These are phyloP conservation scores for Myotis vivesi DNA, from an alignment of 2,797 vertebrate genomes.

Conservation along the genomic window DNA sequence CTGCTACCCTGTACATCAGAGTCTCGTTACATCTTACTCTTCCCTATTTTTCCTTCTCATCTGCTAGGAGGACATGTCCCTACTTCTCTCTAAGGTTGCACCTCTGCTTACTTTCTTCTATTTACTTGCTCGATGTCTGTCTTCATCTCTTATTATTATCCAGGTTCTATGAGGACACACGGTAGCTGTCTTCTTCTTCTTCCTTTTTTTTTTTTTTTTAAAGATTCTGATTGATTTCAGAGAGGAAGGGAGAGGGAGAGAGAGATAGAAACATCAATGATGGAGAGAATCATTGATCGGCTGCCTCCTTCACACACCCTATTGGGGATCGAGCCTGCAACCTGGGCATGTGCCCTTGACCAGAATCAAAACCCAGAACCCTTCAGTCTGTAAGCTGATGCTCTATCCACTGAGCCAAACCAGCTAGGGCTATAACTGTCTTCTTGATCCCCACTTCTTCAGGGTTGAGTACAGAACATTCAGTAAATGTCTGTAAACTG, in stretches of 20 bases:
- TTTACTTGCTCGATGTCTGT: background rate
- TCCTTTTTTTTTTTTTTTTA: no score
- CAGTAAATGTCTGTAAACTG: background rate
- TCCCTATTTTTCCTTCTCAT: background rate
- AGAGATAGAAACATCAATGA: no score
- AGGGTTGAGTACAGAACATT: background rate
- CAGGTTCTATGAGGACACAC: background rate
- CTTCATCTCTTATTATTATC: background rate
- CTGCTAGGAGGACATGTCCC: background rate
- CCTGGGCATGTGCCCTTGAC: no score
- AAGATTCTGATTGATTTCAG: no score
- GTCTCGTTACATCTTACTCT: background rate
- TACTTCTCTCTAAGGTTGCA: background rate
- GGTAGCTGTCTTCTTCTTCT: background rate
- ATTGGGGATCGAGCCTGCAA: no score
- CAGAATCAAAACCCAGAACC: no score
- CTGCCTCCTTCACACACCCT: no score
- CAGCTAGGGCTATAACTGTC: background rate
- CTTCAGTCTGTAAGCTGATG: no score
- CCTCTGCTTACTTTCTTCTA: background rate
- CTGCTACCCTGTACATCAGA: background rate
- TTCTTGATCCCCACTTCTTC: background rate
- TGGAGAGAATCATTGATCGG: no score
- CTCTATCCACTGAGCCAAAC: no score
- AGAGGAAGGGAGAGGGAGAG: no score